Base-by-base conservation (phyloP, 2,113 vertebrate species). In the Sisor rabdophorus region DNA sequence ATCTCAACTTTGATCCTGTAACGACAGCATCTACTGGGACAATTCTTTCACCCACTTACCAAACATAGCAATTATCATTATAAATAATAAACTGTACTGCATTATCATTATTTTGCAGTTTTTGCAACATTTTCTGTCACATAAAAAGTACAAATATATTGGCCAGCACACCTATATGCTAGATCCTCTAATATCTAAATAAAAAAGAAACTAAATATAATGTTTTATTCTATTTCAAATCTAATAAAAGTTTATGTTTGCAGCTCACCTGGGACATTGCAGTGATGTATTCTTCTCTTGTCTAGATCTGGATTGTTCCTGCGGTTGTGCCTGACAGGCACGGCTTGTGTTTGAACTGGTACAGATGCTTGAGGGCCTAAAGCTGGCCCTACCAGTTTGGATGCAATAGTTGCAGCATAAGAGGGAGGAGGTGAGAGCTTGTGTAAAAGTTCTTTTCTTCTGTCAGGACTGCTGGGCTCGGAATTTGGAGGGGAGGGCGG, bases 241-340 rank as follows among this genome's bases (percentile, higher is more conserved):
- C 44, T 53, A 50, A 61, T 7, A 40, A 30, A 53, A 7, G 20
- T 36, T 24, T 6, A 61, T 28, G 17, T 54, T 28, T 55, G n/a
- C n/a, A 36, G 28, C 90, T 84, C 88, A 98, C 97, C 97, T 61
- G 93, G 93, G 52, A 98, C 94, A 75, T 95, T 93, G 85, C 97
- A 99, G 92, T 96, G 96, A 88, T 99, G 97, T 87, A 98, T 97
- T 64, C 97, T 90, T 53, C 97, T 89, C 79, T 96, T 97, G 87
- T 99, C 97, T 87, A 99, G 86, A 84, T 99, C 97, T 0, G 97
- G 96, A 82, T 99, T 98, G 86, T 92, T 98, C 86, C 95, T 94
- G 52, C 95, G 92, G 78, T 94, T 98, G 86, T 93, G 95, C 85
- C 92, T 93, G 76, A 88, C 86, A 11, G 92, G 86, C 81, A 92